Evolutionary conservation across 2,113 vertebrate genomes (phyloP).

Genomic region (Arvicanthis niloticus): DNA sequence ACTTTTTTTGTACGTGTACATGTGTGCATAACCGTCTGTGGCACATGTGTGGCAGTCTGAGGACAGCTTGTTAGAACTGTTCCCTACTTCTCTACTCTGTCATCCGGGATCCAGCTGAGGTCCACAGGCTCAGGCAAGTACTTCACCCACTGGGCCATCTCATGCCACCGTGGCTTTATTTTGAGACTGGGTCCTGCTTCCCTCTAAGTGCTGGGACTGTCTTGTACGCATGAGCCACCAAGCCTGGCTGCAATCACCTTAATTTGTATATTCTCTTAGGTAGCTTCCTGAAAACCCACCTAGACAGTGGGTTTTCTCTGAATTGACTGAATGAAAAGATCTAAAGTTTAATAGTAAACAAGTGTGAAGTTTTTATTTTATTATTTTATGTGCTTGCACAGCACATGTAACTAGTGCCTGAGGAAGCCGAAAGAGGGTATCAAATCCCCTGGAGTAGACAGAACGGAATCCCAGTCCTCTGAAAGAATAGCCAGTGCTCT

Average conservation of each 20-base stretch:
- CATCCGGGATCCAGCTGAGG: neutral
- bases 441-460: neutral
- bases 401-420: neutral
- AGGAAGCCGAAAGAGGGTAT: neutral
- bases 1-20: neutral
- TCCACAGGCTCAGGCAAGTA: neutral
- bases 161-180: too few relatives aligned
- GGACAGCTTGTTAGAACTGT: neutral
- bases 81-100: neutral
- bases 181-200: neutral
- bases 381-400: neutral
- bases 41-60: neutral
- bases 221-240: neutral
- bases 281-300: constrained; percentile 10
- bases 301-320: neutral
- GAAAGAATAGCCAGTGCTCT: neutral
- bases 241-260: neutral
- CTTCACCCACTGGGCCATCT: neutral
- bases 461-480: neutral
- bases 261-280: neutral
- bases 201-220: neutral
- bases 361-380: neutral
- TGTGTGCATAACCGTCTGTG: neutral
- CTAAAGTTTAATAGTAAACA: constrained; percentile 25
- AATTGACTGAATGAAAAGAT: neutral